Evolutionary conservation across 2,113 vertebrate genomes (phyloP), one percentile per base, ranked within the genome.

Genomic region (Sinocyclocheilus grahami): DNA sequence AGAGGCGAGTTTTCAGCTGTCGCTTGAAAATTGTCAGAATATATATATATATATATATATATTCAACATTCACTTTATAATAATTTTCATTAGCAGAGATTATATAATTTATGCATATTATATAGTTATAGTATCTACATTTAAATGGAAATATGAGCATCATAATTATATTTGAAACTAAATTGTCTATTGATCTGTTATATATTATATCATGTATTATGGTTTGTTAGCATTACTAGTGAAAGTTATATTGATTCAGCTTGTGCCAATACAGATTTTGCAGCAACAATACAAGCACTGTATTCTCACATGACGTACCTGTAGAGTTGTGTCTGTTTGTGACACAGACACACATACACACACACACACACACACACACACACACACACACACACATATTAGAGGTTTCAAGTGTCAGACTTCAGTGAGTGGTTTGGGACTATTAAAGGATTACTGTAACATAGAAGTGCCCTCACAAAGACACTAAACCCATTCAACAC

Each of bases 381-480:
- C 42, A 46, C 42, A 46, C 42, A 10, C 46, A 48, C 11, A 48
- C 58, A 46, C 37, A 16, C 10, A 5, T 1, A 60, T 63, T 24
- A 33, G n/a, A 48, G 60, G 60, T 48, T 82, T 48, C 22, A 24
- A 39, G 20, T 79, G 78, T 79, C 12, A 3, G 10, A 80, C 55
- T 42, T 80, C 78, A 63, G 60, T 80, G 80, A 42, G 30, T 16
- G 33, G 10, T 74, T 82, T 71, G 10, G 4, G 30, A 74, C 1
- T 58, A 83, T 74, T 74, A 60, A 60, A 55, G 33, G 82, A 83
- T 83, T 74, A 74, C 30, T 16, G 27, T 72, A 48, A 82, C 60
- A 65, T 12, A 65, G 37, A 82, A 37, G 42, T 2, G 14, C 63
- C 4, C 16, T 74, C 33, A 74, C 78, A 83, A 51, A 37, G 65